Base-by-base conservation (phyloP, 2,888 invertebrate species). In the Anorthoa munda region DNA sequence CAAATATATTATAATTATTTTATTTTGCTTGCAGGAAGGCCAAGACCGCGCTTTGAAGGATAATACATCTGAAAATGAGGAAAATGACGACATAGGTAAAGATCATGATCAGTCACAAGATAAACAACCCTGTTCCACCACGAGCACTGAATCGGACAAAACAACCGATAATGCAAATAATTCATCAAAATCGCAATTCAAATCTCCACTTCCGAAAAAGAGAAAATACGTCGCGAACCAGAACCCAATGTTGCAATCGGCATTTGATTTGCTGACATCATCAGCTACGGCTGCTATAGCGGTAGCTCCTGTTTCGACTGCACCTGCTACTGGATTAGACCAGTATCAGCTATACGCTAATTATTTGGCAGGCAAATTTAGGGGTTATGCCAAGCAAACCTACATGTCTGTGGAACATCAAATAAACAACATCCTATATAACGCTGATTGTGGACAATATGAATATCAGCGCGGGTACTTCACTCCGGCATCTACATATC, bases 141-240 rank as follows among this genome's bases (percentile, higher is more conserved):
- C 60, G 72, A 69, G 66, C 72, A 68, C 69, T 77, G 77, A 73
- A 69, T 72, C 69, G 72, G 72, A 72, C 72, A 21, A 76, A 72
- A 76, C 65, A 72, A 76, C 68, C 72, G 59, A 72, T 76, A 76
- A 76, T 76, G 68, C 76, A 68, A 76, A 72, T 63, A 75, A 75
- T 75, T 66, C 72, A 69, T 69, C 72, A 77, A 69, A 72, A 61
- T 72, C 63, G 69, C 63, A 77, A 69, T 77, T 77, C 73, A 77
- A 77, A 73, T 69, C 66, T 77, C 77, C 72, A 72, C 72, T 77
- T 61, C 72, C 77, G 72, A 77, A 69, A 77, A 72, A 73, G 77
- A 77, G 66, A 77, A 72, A 77, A 73, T 67, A 74, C 70, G 66
- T 56, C 71, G 66, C 75, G 72, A 67, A 77, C 72, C 65, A 77